Base-by-base conservation (phyloP, 92 coral and sea anemone genomes). In the Bergia sp. region DNA sequence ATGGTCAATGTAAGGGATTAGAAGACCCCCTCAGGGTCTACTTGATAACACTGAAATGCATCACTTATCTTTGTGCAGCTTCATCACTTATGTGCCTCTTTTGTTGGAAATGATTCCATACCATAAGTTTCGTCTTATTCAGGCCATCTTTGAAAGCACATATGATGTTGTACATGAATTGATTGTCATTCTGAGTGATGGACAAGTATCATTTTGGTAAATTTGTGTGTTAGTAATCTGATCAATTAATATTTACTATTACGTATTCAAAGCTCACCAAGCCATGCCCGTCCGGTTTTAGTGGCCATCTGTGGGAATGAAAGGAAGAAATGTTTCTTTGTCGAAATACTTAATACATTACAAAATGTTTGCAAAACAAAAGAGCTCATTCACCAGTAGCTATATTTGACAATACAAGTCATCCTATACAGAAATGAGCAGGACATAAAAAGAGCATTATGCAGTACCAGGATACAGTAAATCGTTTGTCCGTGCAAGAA, bases 281-380 rank as follows among this genome's bases (percentile, higher is more conserved):
- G 92, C 99, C 99, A 97, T 6, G 99, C 99, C 79, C 95, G 90
- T 29, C 97, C 98, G 41, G 98, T 97, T 88, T 97, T 97, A 37
- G 99, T 92, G 3, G 96, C 92, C 98, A 97, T 97, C 99, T 97
- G 85, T 2, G 38, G 2, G 57, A 8, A 44, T 7, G 23, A 1
- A 61, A 5, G 82, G 76, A 38, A 53, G 20, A 37, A 41, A 53
- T 41, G 16, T 39, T 7, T 75, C 36, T 23, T 47, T 16, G 29
- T 16, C 20, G 4, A 61, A 61, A 61, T 18, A 23, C 20, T 3
- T 21, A 20, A 61, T 5, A 61, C 69, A 20, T 16, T 61, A 18
- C 6, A 6, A 61, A 61, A 61, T 61, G 67, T 61, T 61, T 15
- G 23, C n/a, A 4, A 1, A 29, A 9, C 47, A 38, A 39, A 61